Conservation (phyloP, 2,888 invertebrate species). For the Epistrophe grossulariae region DNA sequence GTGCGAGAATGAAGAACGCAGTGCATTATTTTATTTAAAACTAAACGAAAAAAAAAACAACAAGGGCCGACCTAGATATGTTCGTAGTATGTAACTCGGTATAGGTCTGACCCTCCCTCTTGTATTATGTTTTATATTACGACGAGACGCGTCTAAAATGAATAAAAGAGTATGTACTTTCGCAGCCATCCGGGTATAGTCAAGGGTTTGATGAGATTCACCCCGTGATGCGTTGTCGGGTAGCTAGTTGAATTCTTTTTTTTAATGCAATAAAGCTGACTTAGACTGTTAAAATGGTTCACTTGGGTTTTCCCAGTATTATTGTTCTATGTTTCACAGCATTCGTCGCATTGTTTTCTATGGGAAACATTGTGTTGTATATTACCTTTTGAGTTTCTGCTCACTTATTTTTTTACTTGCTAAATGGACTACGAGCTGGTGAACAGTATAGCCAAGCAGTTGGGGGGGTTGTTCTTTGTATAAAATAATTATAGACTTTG, state of each 20-base stretch:
- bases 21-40: conserved; percentile 32
- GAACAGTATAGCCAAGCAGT: conserved; percentile 23
- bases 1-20: conserved; percentile 42
- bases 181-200: conserved; percentile 71
- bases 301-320: conserved; percentile 43
- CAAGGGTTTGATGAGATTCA: conserved; percentile 72
- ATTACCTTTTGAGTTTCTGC: conserved; percentile 54
- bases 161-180: conserved; percentile 58
- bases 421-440: conserved; percentile 44
- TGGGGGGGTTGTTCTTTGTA: conserved; percentile 53
- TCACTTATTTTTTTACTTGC: conserved; percentile 46
- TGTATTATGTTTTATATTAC: conserved; percentile 4
- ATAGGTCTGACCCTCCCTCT: conserved; percentile 67
- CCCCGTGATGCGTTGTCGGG: conserved; percentile 42
- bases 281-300: conserved; percentile 66
- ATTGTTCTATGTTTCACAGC: conserved; percentile 37
- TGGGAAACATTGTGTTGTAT: conserved; percentile 63
- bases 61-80: conserved; percentile 67
- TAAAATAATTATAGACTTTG: conserved; percentile 61
- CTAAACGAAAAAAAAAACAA: conserved; percentile 22
- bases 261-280: conserved; percentile 48
- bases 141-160: conserved; percentile 23
- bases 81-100: conserved; percentile 12
- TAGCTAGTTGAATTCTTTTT: conserved; percentile 26
- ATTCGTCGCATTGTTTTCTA: conserved; percentile 33